Conservation (phyloP, 2,888 invertebrate genomes). For the Torymus texanus region DNA sequence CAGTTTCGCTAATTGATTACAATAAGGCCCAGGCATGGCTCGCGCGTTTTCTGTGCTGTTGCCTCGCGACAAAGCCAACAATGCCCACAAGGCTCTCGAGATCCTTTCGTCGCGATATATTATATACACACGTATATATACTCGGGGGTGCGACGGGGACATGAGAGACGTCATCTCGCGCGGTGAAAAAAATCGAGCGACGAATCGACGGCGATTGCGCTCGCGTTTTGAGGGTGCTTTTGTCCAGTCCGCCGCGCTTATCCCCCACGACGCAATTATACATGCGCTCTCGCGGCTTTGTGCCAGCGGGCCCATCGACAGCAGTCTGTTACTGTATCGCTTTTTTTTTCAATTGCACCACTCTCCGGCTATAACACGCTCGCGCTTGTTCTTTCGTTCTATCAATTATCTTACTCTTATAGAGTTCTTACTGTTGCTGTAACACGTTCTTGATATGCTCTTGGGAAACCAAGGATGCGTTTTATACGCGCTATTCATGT, state of each 20-base stretch:
- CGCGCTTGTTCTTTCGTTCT: neutral
- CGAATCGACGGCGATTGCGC: conserved; percentile 63
- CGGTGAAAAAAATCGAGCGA: conserved; percentile 58
- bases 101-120: conserved; percentile 24
- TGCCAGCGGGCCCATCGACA: conserved; percentile 65
- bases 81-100: conserved; percentile 59
- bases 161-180: neutral
- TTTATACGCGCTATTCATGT: no score
- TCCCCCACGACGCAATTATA: conserved; percentile 65
- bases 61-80: conserved; percentile 74
- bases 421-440: conserved; percentile 16
- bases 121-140: neutral
- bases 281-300: conserved; percentile 61
- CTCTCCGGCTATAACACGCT: conserved; percentile 47
- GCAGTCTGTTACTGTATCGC: conserved; percentile 71
- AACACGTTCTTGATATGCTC: neutral
- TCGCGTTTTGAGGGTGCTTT: conserved; percentile 66
- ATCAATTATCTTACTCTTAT: conserved; percentile 41
- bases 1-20: conserved; percentile 71
- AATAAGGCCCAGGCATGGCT: conserved; percentile 68
- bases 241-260: conserved; percentile 58
- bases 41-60: conserved; percentile 74
- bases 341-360: conserved; percentile 48
- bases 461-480: no score
- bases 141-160: neutral